Base-by-base conservation (phyloP, 2,888 invertebrate species). In the Apotomis capreana region DNA sequence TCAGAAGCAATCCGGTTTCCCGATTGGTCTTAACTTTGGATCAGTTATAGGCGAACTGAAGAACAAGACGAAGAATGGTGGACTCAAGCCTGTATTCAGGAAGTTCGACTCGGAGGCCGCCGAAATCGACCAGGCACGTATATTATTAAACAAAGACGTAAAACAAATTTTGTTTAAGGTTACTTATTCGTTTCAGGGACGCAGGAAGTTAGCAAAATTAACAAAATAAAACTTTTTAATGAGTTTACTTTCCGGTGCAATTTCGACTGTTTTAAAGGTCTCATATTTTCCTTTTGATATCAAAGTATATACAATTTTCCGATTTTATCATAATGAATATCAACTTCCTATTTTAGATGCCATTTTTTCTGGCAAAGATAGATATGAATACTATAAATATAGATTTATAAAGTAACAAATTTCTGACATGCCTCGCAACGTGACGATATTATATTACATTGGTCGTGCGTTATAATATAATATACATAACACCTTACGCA, bases 41-140 rank as follows among this genome's bases (percentile, higher is more conserved):
- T 92, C 92, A 44, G 88, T 93, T 26, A 92, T 93, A 69, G 93
- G 93, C 54, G 93, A 93, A 77, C 79, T 93, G 74, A 92, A 89
- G 78, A 87, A 83, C 74, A 92, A 90, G 83, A 92, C 93, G 1
- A 87, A 84, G 73, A 90, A 90, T 74, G 89, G 89, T 9, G 87
- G 87, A 60, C 79, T 91, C 36, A 92, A 92, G 78, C 92, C 93
- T 3, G 92, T 93, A 62, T 92, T 93, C 78, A 90, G 86, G 82
- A 92, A 92, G 77, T 92, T 92, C 73, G 91, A 91, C 74, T 75
- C 82, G 49, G 90, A 89, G 76, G 76, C 80, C 51, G 83, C 86
- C 76, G 88, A 89, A 71, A 81, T 83, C 74, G 77, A 76, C 70
- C 86, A 92, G 92, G 92, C 89, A 89, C 81, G 88, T 88, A 77